phyloP scores from a whole-genome alignment of 1,140 invertebrate genomes.

The Achatina immaculata region DNA sequence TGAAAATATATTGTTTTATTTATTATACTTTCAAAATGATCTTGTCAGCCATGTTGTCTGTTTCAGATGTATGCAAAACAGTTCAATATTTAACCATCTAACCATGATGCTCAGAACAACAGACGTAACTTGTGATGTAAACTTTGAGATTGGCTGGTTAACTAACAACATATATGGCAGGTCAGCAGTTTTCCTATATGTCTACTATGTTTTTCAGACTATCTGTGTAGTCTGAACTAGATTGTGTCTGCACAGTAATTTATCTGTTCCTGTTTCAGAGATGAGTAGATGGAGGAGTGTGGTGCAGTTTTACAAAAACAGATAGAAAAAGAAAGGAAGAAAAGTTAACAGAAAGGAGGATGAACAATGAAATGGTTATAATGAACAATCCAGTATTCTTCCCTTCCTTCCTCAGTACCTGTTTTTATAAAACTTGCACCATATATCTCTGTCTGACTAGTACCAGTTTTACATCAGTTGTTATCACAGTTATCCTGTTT shows the following conservation, averaged over 20 bases:
- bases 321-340: neutral
- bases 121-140: neutral
- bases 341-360: no score
- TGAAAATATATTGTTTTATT: no score
- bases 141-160: conserved; percentile 22
- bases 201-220: neutral
- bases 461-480: neutral
- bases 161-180: conserved; percentile 5
- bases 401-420: neutral
- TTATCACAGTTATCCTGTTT: neutral
- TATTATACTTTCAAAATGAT: neutral
- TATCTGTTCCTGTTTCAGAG: neutral
- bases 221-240: neutral
- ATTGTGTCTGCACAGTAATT: neutral
- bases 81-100: neutral
- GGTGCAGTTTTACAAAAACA: neutral
- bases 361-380: no score
- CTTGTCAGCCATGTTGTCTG: neutral
- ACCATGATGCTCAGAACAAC: neutral
- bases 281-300: neutral
- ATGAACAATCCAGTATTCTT: neutral
- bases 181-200: neutral
- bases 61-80: conserved; percentile 12
- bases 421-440: neutral
- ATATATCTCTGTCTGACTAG: neutral